Evolutionary conservation across 2,797 vertebrate species (phyloP), one percentile per base, ranked within the genome.

Genomic region (Myoxocephalus aenaeus): DNA sequence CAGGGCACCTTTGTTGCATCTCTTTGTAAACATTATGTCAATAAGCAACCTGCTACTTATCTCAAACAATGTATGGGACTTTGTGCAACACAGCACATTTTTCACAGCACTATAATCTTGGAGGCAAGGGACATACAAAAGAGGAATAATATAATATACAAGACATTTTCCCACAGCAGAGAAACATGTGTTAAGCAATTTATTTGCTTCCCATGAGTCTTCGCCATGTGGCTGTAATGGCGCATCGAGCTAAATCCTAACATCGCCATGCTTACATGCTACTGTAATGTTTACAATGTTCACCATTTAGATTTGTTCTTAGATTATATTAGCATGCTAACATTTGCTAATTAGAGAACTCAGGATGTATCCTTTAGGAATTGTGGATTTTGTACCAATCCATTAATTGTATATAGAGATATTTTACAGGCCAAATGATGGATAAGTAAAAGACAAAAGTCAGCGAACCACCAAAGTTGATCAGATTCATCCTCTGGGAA

Each of bases 181-280:
- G 1, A 56, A 38, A 61, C 38, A 13, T 32, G 32, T 50, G 32
- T 44, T 27, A 48, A n/a, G 1, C 40, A 34, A 34, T 34, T 63
- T 64, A 51, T 71, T 81, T 73, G 27, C 44, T 62, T 70, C 53
- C 34, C n/a, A 4, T 56, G 25, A 18, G n/a, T 50, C 15, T 46
- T 46, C 44, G 6, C 15, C 4, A 11, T 42, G 13, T 42, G 40
- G 4, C 40, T 14, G 13, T 42, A 5, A 14, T 42, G 44, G 7
- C 15, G 15, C 17, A 7, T 18, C 44, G 44, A 46, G 44, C 17
- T 48, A 18, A 48, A 18, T 17, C 17, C 46, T 7, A 5, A 48
- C 17, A 8, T 58, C 13, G 48, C 46, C 32, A 18, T 17, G 12
- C 29, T 32, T 44, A 61, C 40, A 29, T 22, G 53, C n/a, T 9